phyloP scores from a whole-genome alignment of 2,888 invertebrate species.

The Hyposoter dolosus region DNA sequence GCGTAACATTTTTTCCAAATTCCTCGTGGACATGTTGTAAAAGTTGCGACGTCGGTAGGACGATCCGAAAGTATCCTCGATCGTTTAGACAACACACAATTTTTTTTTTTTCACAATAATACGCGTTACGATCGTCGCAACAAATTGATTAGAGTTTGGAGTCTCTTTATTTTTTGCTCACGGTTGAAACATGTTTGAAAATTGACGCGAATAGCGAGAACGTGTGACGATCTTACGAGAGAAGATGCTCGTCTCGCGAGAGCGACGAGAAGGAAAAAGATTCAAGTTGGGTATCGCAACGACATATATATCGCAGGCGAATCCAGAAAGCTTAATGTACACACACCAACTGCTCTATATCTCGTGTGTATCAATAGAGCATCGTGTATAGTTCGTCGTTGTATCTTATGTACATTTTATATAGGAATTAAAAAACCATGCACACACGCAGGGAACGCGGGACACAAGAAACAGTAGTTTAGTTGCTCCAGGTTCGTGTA shows the following conservation, averaged over 20 bases:
- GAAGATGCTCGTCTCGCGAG: slow-evolving; percentile 40
- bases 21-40: slow-evolving; percentile 74
- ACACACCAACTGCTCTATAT: slow-evolving; percentile 65
- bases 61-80: not conserved
- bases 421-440: not conserved
- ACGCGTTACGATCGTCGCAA: not conserved
- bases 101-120: not conserved
- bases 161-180: not conserved
- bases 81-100: not conserved
- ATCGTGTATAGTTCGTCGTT: slow-evolving; percentile 29
- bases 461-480: slow-evolving; percentile 26
- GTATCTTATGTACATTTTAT: slow-evolving; percentile 32
- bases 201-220: not conserved
- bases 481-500: not conserved
- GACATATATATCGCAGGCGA: slow-evolving; percentile 76
- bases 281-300: slow-evolving; percentile 67
- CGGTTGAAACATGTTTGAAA: not conserved
- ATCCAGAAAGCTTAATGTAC: slow-evolving; percentile 74
- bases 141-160: not conserved
- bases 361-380: slow-evolving; percentile 62
- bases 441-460: not conserved
- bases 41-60: not conserved
- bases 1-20: slow-evolving; percentile 81
- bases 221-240: slow-evolving; percentile 17
- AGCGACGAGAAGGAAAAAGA: slow-evolving; percentile 64